These are phyloP conservation scores for Sarcophaga rosellei DNA, from an alignment of 2,888 invertebrate species.

Conservation along the genomic window DNA sequence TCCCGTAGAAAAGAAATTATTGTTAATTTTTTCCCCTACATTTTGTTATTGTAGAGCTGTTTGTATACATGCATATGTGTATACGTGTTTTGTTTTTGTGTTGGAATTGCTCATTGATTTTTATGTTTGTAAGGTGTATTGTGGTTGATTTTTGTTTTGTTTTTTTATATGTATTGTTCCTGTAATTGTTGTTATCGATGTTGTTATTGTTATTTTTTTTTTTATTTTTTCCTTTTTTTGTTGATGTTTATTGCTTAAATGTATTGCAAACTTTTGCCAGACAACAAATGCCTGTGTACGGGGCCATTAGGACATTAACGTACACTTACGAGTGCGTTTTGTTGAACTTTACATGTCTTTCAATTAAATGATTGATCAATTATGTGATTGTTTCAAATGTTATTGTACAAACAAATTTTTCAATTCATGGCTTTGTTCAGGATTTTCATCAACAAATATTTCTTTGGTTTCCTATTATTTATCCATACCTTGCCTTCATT, in stretches of 20 bases:
- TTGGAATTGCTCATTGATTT: conserved; percentile 53
- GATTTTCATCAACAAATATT: no score
- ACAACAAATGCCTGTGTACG: neutral
- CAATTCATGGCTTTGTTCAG: neutral
- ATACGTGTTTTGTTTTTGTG: neutral
- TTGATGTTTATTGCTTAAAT: neutral
- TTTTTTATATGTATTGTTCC: neutral
- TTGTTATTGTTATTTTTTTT: conserved; percentile 11
- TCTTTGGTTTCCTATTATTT: neutral
- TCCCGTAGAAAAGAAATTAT: neutral
- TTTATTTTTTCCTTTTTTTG: neutral
- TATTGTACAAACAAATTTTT: neutral
- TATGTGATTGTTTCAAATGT: neutral
- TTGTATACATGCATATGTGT: neutral
- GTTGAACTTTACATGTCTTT: neutral
- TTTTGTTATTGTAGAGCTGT: neutral
- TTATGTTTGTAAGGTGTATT: conserved; percentile 38
- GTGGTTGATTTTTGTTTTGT: neutral
- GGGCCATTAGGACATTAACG: neutral
- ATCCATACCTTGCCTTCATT: neutral
- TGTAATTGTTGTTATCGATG: conserved; percentile 27
- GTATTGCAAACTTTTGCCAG: conserved; percentile 20
- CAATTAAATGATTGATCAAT: neutral
- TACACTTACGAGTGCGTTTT: neutral
- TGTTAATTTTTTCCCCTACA: no score